These are phyloP conservation scores for Macquaria ambigua DNA, from an alignment of 2,113 vertebrate species.

Conservation along the genomic window DNA sequence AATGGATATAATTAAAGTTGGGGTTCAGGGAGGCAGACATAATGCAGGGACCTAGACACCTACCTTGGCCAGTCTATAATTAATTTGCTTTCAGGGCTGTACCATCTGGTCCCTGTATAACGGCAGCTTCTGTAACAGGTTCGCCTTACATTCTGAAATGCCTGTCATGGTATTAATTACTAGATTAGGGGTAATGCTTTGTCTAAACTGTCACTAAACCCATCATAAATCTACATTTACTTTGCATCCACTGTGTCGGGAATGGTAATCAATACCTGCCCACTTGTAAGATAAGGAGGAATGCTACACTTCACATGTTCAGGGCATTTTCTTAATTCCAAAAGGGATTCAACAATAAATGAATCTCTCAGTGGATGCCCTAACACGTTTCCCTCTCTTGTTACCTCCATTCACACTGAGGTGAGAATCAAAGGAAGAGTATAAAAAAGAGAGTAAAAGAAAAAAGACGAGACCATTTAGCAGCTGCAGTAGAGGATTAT, in stretches of 20 bases:
- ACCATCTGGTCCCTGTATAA: constrained; percentile 50
- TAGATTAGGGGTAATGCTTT: constrained; percentile 20
- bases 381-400: neutral
- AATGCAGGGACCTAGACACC: constrained; percentile 34
- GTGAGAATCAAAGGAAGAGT: constrained; percentile 47
- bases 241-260: constrained; percentile 12
- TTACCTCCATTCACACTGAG: constrained; percentile 33
- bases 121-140: constrained; percentile 36
- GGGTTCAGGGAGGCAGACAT: constrained; percentile 5
- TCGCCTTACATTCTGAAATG: constrained; percentile 46
- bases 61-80: constrained; percentile 54
- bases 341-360: constrained; percentile 30
- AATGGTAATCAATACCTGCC: constrained; percentile 38
- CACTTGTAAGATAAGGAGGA: constrained; percentile 16
- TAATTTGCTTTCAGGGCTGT: constrained; percentile 53
- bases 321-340: constrained; percentile 37
- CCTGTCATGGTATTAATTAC: constrained; percentile 38
- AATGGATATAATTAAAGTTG: constrained; percentile 44
- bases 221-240: constrained; percentile 29
- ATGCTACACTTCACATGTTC: constrained; percentile 8
- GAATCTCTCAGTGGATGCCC: constrained; percentile 24
- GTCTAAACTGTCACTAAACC: constrained; percentile 27
- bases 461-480: constrained; percentile 50
- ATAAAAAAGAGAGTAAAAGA: constrained; percentile 30
- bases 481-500: constrained; percentile 60